A percentile compares a stretch with the other conserved stretches of the same genome.
These are phyloP conservation scores for Ginglymostoma cirratum DNA, from an alignment of 2,113 vertebrate genomes.

Conservation along the genomic window DNA sequence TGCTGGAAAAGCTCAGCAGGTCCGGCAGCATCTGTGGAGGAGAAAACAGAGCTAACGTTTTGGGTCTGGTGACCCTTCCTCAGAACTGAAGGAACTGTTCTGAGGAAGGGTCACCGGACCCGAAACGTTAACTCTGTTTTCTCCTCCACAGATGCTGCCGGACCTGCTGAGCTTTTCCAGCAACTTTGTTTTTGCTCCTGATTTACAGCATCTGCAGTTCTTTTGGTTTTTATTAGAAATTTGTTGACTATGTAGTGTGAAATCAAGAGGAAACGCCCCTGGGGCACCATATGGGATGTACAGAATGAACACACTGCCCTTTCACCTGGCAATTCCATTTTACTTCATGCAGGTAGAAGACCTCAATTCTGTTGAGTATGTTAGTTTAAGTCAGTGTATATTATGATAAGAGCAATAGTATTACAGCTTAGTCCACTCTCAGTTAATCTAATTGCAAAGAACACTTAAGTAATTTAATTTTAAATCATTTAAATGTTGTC, in stretches of 20 bases:
- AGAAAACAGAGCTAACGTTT: no score
- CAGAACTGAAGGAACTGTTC: no score
- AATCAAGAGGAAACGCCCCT: neutral
- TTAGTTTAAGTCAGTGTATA: neutral
- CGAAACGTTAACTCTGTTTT: no score
- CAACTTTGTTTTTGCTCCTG: no score
- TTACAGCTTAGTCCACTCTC: neutral
- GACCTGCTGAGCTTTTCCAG: no score
- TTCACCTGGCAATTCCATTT: neutral
- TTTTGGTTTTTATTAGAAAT: neutral
- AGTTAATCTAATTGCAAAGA: neutral
- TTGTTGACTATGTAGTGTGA: neutral
- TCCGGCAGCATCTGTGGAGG: no score
- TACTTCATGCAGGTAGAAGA: neutral
- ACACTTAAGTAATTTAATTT: neutral
- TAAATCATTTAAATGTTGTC: neutral
- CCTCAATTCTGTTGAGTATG: neutral
- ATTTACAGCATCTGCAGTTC: no score
- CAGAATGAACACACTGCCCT: neutral
- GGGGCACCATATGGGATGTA: neutral
- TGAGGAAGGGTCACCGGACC: no score
- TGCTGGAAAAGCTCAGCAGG: no score
- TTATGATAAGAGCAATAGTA: neutral
- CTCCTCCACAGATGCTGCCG: no score
- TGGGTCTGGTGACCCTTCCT: no score